A percentile compares a stretch with the other conserved stretches of the same genome.
These are phyloP conservation scores for Trichogramma evanescens DNA, from an alignment of 2,888 invertebrate species.

Conservation along the genomic window DNA sequence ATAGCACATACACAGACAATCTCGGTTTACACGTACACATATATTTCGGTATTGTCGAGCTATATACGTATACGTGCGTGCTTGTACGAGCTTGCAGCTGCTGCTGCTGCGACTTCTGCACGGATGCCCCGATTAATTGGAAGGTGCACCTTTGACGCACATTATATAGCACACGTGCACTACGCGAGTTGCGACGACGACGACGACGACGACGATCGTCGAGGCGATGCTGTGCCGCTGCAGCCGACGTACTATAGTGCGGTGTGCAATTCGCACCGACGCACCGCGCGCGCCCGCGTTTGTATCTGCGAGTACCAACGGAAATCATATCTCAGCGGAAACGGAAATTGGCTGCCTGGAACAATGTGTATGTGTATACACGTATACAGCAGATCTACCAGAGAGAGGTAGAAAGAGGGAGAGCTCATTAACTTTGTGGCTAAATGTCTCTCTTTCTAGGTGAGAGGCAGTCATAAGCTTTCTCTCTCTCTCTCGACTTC, in stretches of 20 bases:
- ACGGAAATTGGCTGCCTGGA: constrained; percentile 39
- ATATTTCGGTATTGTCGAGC: no score
- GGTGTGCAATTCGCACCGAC: neutral
- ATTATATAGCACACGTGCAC: no score
- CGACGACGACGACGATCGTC: no score
- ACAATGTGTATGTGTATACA: constrained; percentile 28
- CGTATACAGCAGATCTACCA: neutral
- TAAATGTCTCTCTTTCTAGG: neutral
- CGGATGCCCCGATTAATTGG: constrained; percentile 3
- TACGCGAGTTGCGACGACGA: no score
- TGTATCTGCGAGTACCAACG: constrained; percentile 36
- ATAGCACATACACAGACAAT: no score
- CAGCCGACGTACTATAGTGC: no score
- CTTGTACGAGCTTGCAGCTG: no score
- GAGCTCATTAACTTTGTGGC: constrained; percentile 14
- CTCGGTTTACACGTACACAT: no score
- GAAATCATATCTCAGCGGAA: constrained; percentile 29
- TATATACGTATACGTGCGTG: no score
- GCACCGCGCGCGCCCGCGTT: constrained; percentile 18
- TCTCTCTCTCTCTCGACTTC: no score
- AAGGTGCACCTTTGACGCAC: neutral
- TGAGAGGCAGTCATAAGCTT: constrained; percentile 11
- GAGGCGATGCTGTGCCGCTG: no score
- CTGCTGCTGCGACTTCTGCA: neutral
- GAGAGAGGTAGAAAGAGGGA: neutral